Evolutionary conservation across 2,797 vertebrate genomes (phyloP).

Genomic region (Premnoplex brunnescens): DNA sequence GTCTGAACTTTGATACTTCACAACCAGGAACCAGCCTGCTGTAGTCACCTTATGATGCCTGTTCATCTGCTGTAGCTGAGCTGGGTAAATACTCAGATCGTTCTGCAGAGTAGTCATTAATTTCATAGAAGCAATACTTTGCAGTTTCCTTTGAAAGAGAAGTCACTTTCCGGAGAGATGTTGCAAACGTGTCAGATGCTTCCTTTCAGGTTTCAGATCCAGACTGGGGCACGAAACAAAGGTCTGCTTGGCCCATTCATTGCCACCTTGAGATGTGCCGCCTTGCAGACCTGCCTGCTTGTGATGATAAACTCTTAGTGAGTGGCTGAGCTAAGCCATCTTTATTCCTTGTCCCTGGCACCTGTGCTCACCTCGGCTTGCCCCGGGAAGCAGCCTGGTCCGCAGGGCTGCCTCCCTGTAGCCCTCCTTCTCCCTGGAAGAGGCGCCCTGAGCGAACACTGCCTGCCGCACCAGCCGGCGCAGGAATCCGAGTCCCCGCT

Average conservation of each 20-base stretch:
- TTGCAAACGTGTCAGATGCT: not conserved
- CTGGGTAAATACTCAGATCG: not conserved
- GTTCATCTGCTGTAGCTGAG: not conserved
- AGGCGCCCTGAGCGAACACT: not conserved
- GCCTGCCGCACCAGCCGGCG: accelerated
- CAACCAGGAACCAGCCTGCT: not conserved
- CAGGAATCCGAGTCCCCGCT: not conserved
- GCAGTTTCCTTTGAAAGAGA: not conserved
- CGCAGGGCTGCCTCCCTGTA: not conserved
- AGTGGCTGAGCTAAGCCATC: not conserved
- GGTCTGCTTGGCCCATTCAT: not conserved
- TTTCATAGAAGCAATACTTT: not conserved
- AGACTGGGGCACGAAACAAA: not conserved
- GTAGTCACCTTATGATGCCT: not conserved
- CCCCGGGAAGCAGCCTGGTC: not conserved
- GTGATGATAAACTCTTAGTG: not conserved
- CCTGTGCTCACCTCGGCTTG: not conserved
- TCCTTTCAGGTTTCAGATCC: not conserved
- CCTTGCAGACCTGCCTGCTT: not conserved
- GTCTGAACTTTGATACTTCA: not conserved
- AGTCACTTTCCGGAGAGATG: not conserved
- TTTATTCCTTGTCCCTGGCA: not conserved
- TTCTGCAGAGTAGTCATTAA: not conserved
- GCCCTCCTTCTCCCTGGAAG: not conserved
- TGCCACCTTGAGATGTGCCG: not conserved